Evolutionary conservation across 1,140 invertebrate species (phyloP).

Genomic region (Pseudomyrmex concolor): DNA sequence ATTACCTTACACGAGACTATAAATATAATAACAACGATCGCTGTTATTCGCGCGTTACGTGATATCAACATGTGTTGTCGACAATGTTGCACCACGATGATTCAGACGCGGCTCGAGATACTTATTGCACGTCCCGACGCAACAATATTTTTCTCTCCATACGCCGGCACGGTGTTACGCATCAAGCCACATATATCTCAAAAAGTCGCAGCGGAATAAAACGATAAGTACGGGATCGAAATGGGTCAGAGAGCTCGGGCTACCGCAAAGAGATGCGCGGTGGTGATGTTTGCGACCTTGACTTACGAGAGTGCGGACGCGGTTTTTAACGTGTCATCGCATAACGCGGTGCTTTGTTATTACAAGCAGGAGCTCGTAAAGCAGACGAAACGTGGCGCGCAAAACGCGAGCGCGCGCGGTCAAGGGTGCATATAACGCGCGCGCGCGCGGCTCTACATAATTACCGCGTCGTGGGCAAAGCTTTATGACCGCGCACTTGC

Average conservation of each 20-base stretch:
- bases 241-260: conserved; percentile 31
- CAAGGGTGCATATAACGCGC: conserved; percentile 70
- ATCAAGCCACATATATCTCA: conserved; percentile 2
- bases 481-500: conserved; percentile 79
- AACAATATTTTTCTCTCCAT: conserved; percentile 14
- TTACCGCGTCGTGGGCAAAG: conserved; percentile 82
- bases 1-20: too few relatives aligned
- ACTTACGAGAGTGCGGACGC: conserved; percentile 34
- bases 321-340: conserved; percentile 81
- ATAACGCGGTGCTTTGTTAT: conserved; percentile 76
- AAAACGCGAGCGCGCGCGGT: conserved; percentile 35
- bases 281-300: background rate
- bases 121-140: too few relatives aligned
- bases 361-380: conserved; percentile 81
- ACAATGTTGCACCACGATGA: too few relatives aligned
- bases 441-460: conserved; percentile 71
- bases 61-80: too few relatives aligned
- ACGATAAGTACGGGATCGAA: conserved; percentile 33
- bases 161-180: background rate
- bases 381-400: conserved; percentile 67
- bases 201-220: background rate
- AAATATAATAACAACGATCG: too few relatives aligned
- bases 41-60: too few relatives aligned
- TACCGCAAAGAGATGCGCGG: conserved; percentile 33
- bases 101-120: too few relatives aligned